phyloP scores from a whole-genome alignment of 2,888 invertebrate species.

The Amphipoea lucens region DNA sequence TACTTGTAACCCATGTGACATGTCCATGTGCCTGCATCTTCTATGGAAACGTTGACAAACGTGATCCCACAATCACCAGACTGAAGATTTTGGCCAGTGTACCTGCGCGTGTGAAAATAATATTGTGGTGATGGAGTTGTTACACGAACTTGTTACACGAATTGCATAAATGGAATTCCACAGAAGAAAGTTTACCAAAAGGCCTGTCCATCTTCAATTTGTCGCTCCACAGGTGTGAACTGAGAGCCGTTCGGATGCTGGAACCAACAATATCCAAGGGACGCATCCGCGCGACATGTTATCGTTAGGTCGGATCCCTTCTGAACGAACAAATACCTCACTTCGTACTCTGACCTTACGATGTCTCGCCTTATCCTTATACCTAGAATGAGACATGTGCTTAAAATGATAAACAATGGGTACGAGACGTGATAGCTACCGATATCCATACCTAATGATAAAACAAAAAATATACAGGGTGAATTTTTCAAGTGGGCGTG shows the following conservation, averaged over 20 bases:
- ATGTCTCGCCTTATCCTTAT: constrained; percentile 41
- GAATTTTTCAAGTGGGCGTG: too few relatives aligned
- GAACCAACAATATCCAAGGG: constrained; percentile 87
- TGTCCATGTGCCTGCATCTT: constrained; percentile 84
- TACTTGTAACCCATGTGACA: constrained; percentile 87
- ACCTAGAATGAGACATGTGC: constrained; percentile 34
- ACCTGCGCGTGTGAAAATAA: constrained; percentile 73
- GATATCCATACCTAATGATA: not conserved
- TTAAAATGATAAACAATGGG: not conserved
- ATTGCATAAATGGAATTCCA: not conserved
- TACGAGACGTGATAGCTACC: not conserved
- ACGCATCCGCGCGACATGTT: constrained; percentile 78
- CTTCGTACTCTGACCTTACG: constrained; percentile 40
- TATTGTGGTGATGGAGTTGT: not conserved
- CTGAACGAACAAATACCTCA: constrained; percentile 77
- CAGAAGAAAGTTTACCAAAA: constrained; percentile 77
- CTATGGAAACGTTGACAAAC: constrained; percentile 74
- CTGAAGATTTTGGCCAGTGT: constrained; percentile 82
- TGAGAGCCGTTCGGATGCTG: constrained; percentile 85
- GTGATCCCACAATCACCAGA: constrained; percentile 87
- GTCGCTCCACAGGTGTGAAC: constrained; percentile 77
- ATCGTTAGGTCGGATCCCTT: constrained; percentile 76
- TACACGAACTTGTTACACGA: not conserved
- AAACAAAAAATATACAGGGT: too few relatives aligned
- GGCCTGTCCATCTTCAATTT: constrained; percentile 68